Evolutionary conservation across 1,140 invertebrate genomes (phyloP).

Genomic region (Homarus americanus): DNA sequence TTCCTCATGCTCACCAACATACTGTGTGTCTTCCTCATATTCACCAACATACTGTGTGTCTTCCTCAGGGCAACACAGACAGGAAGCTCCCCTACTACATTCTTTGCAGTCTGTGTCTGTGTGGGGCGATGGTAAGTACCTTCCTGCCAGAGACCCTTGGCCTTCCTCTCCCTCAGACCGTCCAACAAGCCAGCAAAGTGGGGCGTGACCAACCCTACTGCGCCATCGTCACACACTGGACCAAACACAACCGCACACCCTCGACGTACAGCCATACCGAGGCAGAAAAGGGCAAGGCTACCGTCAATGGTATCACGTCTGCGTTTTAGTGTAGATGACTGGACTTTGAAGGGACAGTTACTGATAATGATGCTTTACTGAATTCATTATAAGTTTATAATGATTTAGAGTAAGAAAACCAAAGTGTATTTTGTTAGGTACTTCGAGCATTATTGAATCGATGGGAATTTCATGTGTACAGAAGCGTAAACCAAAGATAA

Average conservation of each 20-base stretch:
- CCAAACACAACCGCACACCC: conserved; percentile 4
- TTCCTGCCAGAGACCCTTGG: conserved; percentile 76
- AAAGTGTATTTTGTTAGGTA: too few species aligned
- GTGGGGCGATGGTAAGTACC: conserved; percentile 66
- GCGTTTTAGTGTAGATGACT: background rate
- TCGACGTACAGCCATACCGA: background rate
- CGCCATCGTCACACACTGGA: conserved; percentile 48
- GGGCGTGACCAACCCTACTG: conserved; percentile 47
- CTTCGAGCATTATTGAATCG: too few species aligned
- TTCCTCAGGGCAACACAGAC: conserved; percentile 47
- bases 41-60: too few species aligned
- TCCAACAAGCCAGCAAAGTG: conserved; percentile 73
- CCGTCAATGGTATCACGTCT: background rate
- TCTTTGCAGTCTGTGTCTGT: conserved; percentile 73
- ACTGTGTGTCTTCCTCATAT: too few species aligned
- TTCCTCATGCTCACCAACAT: too few species aligned
- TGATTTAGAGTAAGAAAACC: too few species aligned
- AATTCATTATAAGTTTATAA: too few species aligned
- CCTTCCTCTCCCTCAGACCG: conserved; percentile 75
- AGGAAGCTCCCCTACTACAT: conserved; percentile 66
- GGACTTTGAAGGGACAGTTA: too few species aligned
- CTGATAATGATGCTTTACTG: too few species aligned
- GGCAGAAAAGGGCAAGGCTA: background rate
- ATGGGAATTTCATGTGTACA: too few species aligned
- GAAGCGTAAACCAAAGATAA: too few species aligned